Evolutionary conservation across 2,888 invertebrate species (phyloP).

Genomic region (Acronicta psi): DNA sequence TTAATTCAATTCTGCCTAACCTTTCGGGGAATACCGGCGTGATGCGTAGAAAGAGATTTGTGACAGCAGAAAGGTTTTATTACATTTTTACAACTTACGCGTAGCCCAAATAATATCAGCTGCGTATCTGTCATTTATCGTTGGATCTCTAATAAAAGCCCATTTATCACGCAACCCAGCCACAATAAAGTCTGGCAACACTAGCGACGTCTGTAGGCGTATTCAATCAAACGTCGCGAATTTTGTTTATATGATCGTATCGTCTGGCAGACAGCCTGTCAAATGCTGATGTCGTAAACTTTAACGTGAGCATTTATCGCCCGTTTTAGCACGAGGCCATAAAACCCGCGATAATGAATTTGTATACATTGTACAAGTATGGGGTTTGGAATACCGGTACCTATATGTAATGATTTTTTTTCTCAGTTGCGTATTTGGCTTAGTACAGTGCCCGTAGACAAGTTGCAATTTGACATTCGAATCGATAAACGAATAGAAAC

Average conservation of each 20-base stretch:
- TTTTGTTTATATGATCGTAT: constrained; percentile 59
- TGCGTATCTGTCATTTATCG: not conserved
- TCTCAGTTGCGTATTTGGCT: not conserved
- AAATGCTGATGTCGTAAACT: constrained; percentile 76
- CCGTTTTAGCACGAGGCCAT: constrained; percentile 59
- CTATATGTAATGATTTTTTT: not conserved
- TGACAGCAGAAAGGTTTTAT: not conserved
- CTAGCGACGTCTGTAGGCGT: constrained; percentile 32
- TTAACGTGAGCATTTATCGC: constrained; percentile 75
- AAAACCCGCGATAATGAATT: constrained; percentile 45
- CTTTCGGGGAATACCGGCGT: no score
- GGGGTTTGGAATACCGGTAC: not conserved
- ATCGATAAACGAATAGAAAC: no score
- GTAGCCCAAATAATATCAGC: constrained; percentile 13
- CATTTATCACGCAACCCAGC: constrained; percentile 50
- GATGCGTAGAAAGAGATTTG: no score
- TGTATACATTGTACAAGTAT: not conserved
- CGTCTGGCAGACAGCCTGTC: constrained; percentile 68
- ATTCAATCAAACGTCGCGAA: constrained; percentile 61
- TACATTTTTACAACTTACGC: not conserved
- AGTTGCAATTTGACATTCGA: no score
- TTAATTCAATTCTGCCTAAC: no score
- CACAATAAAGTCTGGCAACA: constrained; percentile 52
- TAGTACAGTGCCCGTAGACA: no score
- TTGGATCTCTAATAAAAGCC: constrained; percentile 34